phyloP scores from a whole-genome alignment of 2,113 vertebrate species.

The Jacana jacana region DNA sequence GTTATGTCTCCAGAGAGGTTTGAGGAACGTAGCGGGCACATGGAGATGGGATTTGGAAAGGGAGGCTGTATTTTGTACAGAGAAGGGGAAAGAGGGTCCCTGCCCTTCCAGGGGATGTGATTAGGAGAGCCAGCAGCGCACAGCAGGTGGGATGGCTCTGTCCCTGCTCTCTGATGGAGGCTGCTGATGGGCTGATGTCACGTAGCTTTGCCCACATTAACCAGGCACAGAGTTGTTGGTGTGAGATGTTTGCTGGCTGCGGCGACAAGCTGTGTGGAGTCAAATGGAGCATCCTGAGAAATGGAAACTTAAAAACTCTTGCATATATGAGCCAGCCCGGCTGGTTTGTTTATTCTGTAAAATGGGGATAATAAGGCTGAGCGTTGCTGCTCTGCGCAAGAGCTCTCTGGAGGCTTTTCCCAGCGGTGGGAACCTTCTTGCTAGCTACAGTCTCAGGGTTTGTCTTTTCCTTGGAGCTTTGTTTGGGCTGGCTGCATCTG shows the following conservation, averaged over 20 bases:
- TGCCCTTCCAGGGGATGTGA: neutral
- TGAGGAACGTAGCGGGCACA: neutral
- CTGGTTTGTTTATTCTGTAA: neutral
- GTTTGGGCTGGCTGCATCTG: neutral
- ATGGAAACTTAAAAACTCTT: neutral
- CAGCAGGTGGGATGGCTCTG: neutral
- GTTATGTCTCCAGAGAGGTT: neutral
- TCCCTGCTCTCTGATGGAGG: neutral
- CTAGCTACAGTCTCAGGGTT: neutral
- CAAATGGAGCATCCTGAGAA: neutral
- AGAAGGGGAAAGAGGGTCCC: neutral
- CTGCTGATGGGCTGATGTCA: neutral
- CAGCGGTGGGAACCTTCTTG: accelerated
- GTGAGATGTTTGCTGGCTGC: neutral
- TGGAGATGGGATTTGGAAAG: neutral
- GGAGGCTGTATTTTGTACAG: neutral
- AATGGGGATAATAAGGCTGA: accelerated
- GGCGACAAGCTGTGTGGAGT: neutral
- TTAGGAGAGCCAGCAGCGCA: neutral
- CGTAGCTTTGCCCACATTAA: neutral
- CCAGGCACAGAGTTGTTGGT: neutral
- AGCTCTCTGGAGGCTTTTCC: neutral
- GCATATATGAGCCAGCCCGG: accelerated
- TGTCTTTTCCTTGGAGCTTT: neutral
- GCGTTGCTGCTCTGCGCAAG: accelerated